Base-by-base conservation (phyloP, 2,113 vertebrate genomes). In the Cochlearius cochlearius region DNA sequence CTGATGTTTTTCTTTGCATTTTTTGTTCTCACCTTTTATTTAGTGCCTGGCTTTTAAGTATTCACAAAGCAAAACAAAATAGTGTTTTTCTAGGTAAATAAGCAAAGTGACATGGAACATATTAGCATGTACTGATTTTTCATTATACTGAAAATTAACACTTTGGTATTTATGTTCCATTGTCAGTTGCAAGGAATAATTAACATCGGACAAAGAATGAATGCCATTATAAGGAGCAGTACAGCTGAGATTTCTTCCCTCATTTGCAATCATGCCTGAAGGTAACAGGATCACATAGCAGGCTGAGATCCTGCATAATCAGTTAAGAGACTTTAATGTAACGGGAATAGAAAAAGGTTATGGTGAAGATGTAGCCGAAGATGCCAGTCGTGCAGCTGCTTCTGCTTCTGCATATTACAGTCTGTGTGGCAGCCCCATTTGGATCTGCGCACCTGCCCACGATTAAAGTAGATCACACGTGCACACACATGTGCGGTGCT, bases 191-290 rank as follows among this genome's bases (percentile, higher is more conserved):
- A 66, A 95, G 92, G 59, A 95, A 93, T 94, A 96, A 94, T 96
- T 97, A 96, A 86, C 41, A 80, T 79, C 1, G 2, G 86, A 93
- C 83, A 89, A 86, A 86, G 94, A 93, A 88, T 15, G 75, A 88
- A 86, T 83, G 79, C 29, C 34, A 81, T 92, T 63, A 74, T 71
- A 23, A 96, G 72, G 49, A 88, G 88, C 86, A 85, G 83, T 79
- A 64, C 83, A 96, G 76, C 69, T 79, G 96, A 96, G 91, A 95
- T 90, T 96, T 97, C 86, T 87, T 79, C 58, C 94, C 87, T 98
- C 79, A 88, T 97, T 97, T 98, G 95, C 82, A 95, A 59, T 96
- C 91, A 81, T 53, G 84, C 80, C 91, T 94, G n/a, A 63, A 97
- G 92, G 85, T 95, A 97, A 86, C 69, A 86, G 41, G 55, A 90